These are phyloP conservation scores for Capreolus pygargus DNA, from an alignment of 2,113 vertebrate genomes.

Conservation along the genomic window DNA sequence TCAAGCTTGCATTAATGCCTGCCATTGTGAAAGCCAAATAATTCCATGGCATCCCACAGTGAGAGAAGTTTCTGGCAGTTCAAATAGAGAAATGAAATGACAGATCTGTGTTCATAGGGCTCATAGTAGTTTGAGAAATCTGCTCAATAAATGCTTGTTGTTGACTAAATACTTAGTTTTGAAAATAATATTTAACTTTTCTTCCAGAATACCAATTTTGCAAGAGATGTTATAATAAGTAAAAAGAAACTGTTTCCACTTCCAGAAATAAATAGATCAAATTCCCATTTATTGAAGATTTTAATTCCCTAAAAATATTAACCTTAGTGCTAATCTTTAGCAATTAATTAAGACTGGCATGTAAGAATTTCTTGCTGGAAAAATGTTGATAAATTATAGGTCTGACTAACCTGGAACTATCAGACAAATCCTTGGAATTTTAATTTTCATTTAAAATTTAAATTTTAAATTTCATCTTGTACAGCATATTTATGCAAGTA, in stretches of 20 bases:
- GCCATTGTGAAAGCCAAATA: neutral
- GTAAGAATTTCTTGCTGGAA: neutral
- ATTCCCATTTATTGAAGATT: neutral
- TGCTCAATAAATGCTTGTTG: neutral
- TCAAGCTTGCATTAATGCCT: neutral
- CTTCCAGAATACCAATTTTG: neutral
- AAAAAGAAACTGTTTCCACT: neutral
- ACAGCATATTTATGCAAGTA: neutral
- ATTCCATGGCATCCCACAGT: neutral
- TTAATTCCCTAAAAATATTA: neutral
- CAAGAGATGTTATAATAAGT: conserved; percentile 7
- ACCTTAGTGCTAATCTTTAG: neutral
- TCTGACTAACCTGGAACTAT: neutral
- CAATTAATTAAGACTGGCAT: conserved; percentile 14
- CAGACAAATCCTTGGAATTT: neutral
- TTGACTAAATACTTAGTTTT: conserved; percentile 7
- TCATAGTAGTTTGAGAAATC: neutral
- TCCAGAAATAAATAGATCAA: conserved; percentile 21
- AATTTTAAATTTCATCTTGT: neutral
- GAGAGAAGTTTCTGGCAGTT: neutral
- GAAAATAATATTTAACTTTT: conserved; percentile 41
- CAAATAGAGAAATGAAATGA: neutral
- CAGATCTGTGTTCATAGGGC: neutral
- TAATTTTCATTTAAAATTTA: neutral
- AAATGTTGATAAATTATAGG: conserved; percentile 15